phyloP scores from a whole-genome alignment of 2,113 vertebrate genomes.

The Orcinus orca region DNA sequence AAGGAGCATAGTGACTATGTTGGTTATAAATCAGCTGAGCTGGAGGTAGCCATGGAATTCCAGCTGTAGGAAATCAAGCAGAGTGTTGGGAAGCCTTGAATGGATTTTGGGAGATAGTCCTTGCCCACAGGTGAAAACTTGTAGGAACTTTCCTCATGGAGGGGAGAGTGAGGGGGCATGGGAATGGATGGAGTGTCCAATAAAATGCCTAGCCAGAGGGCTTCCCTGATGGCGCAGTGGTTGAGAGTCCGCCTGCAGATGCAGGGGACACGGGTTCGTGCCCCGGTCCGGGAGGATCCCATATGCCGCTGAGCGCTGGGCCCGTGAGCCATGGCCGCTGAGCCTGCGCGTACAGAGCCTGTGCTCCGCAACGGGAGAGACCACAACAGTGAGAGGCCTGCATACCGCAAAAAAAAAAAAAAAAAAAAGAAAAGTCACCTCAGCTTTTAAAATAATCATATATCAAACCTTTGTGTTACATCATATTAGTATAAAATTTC shows the following conservation, averaged over 20 bases:
- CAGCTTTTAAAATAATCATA: not conserved
- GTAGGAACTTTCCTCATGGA: not conserved
- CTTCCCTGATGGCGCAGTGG: too few relatives aligned
- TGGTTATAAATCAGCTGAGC: not conserved
- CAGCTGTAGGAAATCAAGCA: not conserved
- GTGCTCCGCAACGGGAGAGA: too few relatives aligned
- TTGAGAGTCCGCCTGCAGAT: too few relatives aligned
- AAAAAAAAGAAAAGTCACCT: not conserved
- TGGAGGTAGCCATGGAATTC: not conserved
- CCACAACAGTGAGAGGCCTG: too few relatives aligned
- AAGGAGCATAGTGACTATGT: not conserved
- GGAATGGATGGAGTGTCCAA: not conserved
- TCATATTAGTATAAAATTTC: slow-evolving; percentile 19
- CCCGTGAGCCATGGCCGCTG: too few relatives aligned
- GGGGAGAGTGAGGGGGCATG: not conserved
- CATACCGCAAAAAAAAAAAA: too few relatives aligned
- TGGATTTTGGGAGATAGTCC: not conserved
- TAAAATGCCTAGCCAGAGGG: not conserved
- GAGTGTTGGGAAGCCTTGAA: not conserved
- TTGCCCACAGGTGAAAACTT: not conserved
- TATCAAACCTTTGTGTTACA: slow-evolving; percentile 18
- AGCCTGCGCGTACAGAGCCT: too few relatives aligned
- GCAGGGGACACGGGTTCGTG: too few relatives aligned
- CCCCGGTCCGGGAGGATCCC: too few relatives aligned
- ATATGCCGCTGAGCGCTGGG: too few relatives aligned